These are phyloP conservation scores for Cheilosia vernalis DNA, from an alignment of 2,888 invertebrate genomes.

Conservation along the genomic window DNA sequence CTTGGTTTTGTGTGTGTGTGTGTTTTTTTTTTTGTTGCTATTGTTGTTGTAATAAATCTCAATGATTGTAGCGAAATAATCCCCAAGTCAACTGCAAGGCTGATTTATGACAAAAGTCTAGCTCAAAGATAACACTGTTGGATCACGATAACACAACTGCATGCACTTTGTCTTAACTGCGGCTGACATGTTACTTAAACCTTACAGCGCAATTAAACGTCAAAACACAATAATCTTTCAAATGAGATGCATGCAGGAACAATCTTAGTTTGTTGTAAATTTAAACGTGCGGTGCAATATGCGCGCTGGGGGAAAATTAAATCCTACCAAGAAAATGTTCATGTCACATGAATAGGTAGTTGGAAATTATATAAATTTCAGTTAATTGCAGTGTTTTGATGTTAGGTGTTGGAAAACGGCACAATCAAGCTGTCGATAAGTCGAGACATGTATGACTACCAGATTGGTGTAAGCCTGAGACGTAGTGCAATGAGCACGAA, in stretches of 20 bases:
- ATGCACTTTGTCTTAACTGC: slow-evolving; percentile 21
- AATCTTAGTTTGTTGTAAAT: background rate
- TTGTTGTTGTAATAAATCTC: slow-evolving; percentile 60
- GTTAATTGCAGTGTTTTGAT: slow-evolving; percentile 35
- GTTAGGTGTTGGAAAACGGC: background rate
- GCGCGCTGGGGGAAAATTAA: slow-evolving; percentile 33
- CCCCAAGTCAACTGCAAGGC: slow-evolving; percentile 24
- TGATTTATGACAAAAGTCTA: slow-evolving; percentile 26
- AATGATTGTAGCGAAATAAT: slow-evolving; percentile 35
- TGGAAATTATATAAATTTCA: slow-evolving; percentile 34
- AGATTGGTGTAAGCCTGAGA: too few species aligned
- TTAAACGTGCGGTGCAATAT: slow-evolving; percentile 11
- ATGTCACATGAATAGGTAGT: background rate
- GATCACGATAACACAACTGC: slow-evolving; percentile 41
- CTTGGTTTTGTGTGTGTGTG: background rate
- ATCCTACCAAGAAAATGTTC: slow-evolving; percentile 1
- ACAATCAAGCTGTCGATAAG: slow-evolving; percentile 37
- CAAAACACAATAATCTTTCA: slow-evolving; percentile 29
- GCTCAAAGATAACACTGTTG: slow-evolving; percentile 36
- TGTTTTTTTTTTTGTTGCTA: background rate
- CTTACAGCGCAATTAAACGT: slow-evolving; percentile 32
- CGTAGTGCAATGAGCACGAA: too few species aligned
- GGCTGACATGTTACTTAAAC: background rate
- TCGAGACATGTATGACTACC: background rate
- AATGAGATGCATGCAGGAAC: slow-evolving; percentile 60